These are phyloP conservation scores for Eudasyphora cyanicolor DNA, from an alignment of 2,888 invertebrate species.

Conservation along the genomic window DNA sequence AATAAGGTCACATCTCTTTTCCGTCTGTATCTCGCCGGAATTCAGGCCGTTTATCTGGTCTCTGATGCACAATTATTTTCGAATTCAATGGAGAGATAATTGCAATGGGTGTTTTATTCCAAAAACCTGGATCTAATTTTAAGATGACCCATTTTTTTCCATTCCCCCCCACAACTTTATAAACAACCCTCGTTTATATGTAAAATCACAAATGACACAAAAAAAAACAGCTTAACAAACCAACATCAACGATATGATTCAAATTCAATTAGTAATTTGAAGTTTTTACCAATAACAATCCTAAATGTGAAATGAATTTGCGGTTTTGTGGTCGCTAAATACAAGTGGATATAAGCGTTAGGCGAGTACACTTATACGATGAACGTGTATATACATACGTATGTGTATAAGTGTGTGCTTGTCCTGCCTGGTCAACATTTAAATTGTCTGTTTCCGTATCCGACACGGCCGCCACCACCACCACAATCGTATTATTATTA, in stretches of 20 bases:
- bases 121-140: too few relatives aligned
- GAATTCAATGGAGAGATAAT: too few relatives aligned
- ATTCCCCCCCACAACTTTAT: too few relatives aligned
- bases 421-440: background rate
- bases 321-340: constrained; percentile 51
- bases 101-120: too few relatives aligned
- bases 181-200: too few relatives aligned
- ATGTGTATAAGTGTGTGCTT: background rate
- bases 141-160: too few relatives aligned
- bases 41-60: too few relatives aligned
- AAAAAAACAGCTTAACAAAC: background rate
- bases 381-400: background rate
- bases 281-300: background rate
- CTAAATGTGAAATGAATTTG: constrained; percentile 51
- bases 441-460: background rate
- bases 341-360: constrained; percentile 34
- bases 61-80: too few relatives aligned
- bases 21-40: too few relatives aligned
- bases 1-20: too few relatives aligned
- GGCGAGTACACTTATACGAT: too few relatives aligned
- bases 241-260: constrained; percentile 14
- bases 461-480: background rate
- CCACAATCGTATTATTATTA: too few relatives aligned
- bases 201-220: background rate
- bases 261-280: constrained; percentile 29